A percentile compares a stretch with the other conserved stretches of the same genome.
Conservation (phyloP, 2,888 invertebrate species). For the Nysson spinosus region DNA sequence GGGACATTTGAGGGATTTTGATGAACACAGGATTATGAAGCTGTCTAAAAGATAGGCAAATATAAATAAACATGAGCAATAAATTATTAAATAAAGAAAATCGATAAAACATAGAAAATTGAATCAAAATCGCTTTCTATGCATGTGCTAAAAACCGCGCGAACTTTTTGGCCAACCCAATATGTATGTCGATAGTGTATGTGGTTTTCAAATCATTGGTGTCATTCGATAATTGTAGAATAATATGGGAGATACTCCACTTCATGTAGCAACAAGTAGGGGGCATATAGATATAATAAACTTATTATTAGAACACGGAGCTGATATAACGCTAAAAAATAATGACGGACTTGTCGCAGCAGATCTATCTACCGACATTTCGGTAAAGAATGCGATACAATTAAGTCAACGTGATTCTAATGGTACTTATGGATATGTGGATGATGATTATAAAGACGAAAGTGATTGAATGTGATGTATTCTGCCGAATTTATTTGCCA, state of each 20-base stretch:
- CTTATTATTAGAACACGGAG: slow-evolving; percentile 79
- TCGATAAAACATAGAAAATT: too few species aligned
- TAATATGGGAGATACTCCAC: slow-evolving; percentile 83
- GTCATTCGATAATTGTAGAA: slow-evolving; percentile 77
- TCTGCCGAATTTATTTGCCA: too few species aligned
- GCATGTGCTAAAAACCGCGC: too few species aligned
- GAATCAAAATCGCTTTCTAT: too few species aligned
- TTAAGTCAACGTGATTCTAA: slow-evolving; percentile 59
- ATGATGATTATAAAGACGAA: slow-evolving; percentile 76
- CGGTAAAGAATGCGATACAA: slow-evolving; percentile 72
- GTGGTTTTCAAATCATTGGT: too few species aligned
- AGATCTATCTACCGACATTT: slow-evolving; percentile 79
- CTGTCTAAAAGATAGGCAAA: too few species aligned
- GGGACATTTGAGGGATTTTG: too few species aligned
- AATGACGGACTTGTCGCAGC: slow-evolving; percentile 79
- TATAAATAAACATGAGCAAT: too few species aligned
- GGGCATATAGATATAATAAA: slow-evolving; percentile 80
- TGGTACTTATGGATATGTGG: slow-evolving; percentile 65
- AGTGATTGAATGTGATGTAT: slow-evolving; percentile 69
- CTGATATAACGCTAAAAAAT: slow-evolving; percentile 78
- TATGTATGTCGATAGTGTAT: too few species aligned
- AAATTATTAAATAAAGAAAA: too few species aligned
- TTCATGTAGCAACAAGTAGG: slow-evolving; percentile 82
- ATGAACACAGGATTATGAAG: too few species aligned
- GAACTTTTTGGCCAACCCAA: too few species aligned